phyloP scores from a whole-genome alignment of 53 echinoderm and acorn worm species.

The Antedon mediterranea region DNA sequence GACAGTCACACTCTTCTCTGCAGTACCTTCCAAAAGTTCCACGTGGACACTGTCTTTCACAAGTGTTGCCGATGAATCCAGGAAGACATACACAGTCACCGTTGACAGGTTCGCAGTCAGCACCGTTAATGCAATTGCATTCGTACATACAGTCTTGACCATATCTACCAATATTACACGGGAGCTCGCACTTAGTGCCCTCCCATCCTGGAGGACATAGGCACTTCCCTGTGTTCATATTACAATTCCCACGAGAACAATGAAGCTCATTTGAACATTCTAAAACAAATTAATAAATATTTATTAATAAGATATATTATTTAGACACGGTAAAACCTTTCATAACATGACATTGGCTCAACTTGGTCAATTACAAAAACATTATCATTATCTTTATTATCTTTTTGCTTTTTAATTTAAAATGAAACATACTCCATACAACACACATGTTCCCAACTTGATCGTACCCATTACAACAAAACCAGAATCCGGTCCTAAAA shows the following conservation, averaged over 20 bases:
- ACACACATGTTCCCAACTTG: background rate
- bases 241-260: background rate
- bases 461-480: background rate
- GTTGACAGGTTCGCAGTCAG: background rate
- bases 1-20: constrained; percentile 16
- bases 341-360: too few relatives aligned
- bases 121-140: background rate
- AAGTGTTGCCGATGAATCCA: background rate
- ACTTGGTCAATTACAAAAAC: too few relatives aligned
- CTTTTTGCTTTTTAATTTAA: background rate
- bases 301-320: too few relatives aligned
- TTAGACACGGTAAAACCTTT: too few relatives aligned
- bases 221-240: background rate
- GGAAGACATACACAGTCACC: background rate
- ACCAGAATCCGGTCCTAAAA: background rate
- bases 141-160: background rate
- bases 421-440: background rate
- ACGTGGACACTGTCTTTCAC: background rate
- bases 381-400: too few relatives aligned
- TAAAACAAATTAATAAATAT: background rate
- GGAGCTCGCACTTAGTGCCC: background rate
- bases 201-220: background rate
- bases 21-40: background rate
- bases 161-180: background rate
- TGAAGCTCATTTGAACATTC: background rate